These are phyloP conservation scores for Pristionchus mayeri DNA, from an alignment of 2,888 invertebrate genomes.

Conservation along the genomic window DNA sequence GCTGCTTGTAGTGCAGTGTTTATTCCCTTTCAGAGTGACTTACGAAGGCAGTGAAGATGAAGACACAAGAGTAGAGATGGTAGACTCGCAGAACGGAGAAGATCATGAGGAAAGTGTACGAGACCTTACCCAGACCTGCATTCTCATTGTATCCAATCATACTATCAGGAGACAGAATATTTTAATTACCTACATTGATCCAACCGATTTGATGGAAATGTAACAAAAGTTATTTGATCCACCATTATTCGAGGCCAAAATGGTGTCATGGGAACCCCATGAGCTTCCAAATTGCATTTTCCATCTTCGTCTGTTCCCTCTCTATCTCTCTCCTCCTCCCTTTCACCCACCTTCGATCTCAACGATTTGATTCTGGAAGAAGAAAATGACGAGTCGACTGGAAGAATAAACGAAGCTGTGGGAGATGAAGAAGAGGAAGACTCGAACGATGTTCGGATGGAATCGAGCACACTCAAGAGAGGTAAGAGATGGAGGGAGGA, in stretches of 20 bases:
- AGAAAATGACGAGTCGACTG: conserved; percentile 21
- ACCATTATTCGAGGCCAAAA: not conserved
- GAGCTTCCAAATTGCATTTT: not conserved
- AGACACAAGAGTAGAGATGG: conserved; percentile 16
- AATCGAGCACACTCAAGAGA: conserved; percentile 17
- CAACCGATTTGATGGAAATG: too few species aligned
- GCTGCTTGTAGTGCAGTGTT: not conserved
- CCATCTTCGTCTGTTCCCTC: too few species aligned
- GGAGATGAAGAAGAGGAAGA: conserved; percentile 21
- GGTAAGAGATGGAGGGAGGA: not conserved
- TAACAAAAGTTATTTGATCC: not conserved
- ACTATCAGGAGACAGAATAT: too few species aligned
- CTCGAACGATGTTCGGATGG: conserved; percentile 34
- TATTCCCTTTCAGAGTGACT: not conserved
- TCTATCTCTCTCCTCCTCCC: too few species aligned
- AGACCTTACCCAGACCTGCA: not conserved
- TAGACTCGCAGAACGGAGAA: conserved; percentile 19
- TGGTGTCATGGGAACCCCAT: not conserved
- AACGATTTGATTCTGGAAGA: conserved; percentile 22
- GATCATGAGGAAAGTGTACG: conserved; percentile 36
- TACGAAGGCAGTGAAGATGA: conserved; percentile 29
- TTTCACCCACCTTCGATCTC: conserved; percentile 14
- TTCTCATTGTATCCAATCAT: not conserved
- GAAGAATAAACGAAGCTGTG: not conserved
- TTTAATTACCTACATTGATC: too few species aligned